phyloP scores from a whole-genome alignment of 2,113 vertebrate species.

The Ornithorhynchus anatinus region DNA sequence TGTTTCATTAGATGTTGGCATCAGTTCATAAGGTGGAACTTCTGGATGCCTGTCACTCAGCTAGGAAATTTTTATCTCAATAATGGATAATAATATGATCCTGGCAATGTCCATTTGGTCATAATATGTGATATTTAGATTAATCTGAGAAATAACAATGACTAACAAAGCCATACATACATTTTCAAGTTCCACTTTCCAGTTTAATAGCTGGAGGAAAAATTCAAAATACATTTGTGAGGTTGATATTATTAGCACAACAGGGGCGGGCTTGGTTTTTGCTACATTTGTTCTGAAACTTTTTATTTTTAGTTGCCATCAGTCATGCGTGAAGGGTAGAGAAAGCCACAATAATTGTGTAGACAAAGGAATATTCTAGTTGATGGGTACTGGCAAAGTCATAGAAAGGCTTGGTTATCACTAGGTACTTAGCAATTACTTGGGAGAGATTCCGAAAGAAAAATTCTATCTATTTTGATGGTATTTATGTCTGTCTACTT shows the following conservation, averaged over 20 bases:
- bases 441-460: conserved; percentile 15
- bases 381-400: conserved; percentile 9
- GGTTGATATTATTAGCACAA: conserved; percentile 51
- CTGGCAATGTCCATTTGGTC: too few species aligned
- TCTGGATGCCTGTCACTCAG: too few species aligned
- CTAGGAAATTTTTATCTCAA: too few species aligned
- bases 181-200: conserved; percentile 45
- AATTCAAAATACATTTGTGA: conserved; percentile 61
- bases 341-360: neutral
- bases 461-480: too few species aligned
- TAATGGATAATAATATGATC: too few species aligned
- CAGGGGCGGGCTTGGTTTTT: conserved; percentile 40
- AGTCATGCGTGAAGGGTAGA: conserved; percentile 2
- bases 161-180: conserved; percentile 5
- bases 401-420: conserved; percentile 2
- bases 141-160: neutral
- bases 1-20: too few species aligned
- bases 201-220: conserved; percentile 57
- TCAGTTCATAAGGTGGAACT: too few species aligned
- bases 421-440: neutral
- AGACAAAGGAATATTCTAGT: conserved; percentile 2
- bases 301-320: conserved; percentile 26
- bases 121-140: too few species aligned
- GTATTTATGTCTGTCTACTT: too few species aligned
- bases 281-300: conserved; percentile 44